phyloP scores from a whole-genome alignment of 1,140 invertebrate species.

The Drosophila auraria region DNA sequence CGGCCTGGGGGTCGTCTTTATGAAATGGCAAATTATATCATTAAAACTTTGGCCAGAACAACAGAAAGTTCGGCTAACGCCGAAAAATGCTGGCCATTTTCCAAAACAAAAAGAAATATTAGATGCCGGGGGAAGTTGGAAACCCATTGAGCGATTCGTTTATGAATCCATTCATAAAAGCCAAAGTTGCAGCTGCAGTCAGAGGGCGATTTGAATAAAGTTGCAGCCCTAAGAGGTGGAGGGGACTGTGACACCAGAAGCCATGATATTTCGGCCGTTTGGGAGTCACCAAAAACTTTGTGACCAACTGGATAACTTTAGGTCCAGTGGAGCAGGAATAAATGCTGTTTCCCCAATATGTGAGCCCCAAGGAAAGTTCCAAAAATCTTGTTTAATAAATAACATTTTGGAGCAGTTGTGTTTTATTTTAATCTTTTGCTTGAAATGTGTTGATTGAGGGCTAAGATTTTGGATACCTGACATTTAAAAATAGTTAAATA shows the following conservation, averaged over 20 bases:
- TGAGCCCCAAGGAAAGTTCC: too few species aligned
- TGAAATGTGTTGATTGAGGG: too few species aligned
- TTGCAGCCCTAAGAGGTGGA: constrained; percentile 5
- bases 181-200: constrained; percentile 12
- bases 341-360: too few species aligned
- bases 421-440: too few species aligned
- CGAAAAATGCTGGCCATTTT: constrained; percentile 22
- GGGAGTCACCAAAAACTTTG: not conserved
- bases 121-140: not conserved
- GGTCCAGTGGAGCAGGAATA: too few species aligned
- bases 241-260: not conserved
- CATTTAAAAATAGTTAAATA: too few species aligned
- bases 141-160: constrained; percentile 26
- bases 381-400: too few species aligned
- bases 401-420: too few species aligned
- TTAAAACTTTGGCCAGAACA: constrained; percentile 64
- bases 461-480: too few species aligned
- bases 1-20: not conserved
- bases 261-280: constrained; percentile 3
- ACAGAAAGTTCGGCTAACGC: constrained; percentile 24
- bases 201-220: constrained; percentile 3
- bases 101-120: constrained; percentile 2
- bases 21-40: constrained; percentile 66
- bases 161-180: constrained; percentile 22
- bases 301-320: too few species aligned